Percentiles rank a stretch among this genome's conserved stretches.
Conservation (phyloP, 2,797 vertebrate genomes). For the Hirundo rustica region DNA sequence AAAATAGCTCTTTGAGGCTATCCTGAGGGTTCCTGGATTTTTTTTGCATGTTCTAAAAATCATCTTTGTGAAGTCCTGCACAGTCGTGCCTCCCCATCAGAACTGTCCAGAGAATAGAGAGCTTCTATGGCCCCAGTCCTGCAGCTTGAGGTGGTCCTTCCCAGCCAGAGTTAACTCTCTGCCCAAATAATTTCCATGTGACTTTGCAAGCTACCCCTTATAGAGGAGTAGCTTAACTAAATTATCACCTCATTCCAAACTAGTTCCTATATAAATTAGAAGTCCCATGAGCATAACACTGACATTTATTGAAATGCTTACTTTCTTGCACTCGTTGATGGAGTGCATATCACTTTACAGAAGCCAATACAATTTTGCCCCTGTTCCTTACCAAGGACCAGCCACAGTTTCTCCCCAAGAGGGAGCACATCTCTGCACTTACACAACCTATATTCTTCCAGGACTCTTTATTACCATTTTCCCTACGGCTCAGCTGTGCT, state of each 20-base stretch:
- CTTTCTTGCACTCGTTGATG: background rate
- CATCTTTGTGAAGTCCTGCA: background rate
- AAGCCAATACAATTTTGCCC: background rate
- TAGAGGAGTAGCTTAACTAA: background rate
- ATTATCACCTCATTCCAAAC: slow-evolving; percentile 4
- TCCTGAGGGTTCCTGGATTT: background rate
- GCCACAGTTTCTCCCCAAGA: background rate
- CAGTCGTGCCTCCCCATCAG: background rate
- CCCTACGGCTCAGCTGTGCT: slow-evolving; percentile 66
- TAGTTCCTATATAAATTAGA: background rate
- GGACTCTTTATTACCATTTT: slow-evolving; percentile 58
- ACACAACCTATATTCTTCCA: background rate
- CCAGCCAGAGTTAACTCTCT: background rate
- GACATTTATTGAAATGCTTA: background rate
- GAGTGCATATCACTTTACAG: slow-evolving; percentile 1
- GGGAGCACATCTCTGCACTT: background rate
- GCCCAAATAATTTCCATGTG: background rate
- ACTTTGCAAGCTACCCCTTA: background rate
- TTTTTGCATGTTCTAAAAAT: background rate
- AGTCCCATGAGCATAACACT: background rate
- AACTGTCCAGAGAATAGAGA: background rate
- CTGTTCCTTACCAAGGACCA: background rate
- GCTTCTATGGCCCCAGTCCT: background rate
- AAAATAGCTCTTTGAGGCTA: background rate
- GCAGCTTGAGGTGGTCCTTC: background rate